Evolutionary conservation across 2,888 invertebrate genomes (phyloP).

Genomic region (Heterodera filipjevi): DNA sequence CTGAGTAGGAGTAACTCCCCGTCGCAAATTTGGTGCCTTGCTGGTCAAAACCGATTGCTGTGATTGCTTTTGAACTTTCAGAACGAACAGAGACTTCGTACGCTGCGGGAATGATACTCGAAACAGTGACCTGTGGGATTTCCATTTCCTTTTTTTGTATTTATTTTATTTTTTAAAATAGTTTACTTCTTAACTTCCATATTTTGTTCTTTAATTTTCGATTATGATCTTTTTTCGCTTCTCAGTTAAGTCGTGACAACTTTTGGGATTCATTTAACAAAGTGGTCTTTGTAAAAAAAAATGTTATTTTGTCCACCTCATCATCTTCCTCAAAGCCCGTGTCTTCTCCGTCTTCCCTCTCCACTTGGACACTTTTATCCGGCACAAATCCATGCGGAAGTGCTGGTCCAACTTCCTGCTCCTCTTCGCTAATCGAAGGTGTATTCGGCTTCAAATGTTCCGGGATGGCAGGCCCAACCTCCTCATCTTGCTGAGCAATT

Average conservation of each 20-base stretch:
- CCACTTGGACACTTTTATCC: slow-evolving; percentile 45
- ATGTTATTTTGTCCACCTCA: slow-evolving; percentile 25
- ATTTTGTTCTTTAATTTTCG: no score
- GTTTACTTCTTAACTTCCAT: no score
- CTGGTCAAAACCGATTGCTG: slow-evolving; percentile 87
- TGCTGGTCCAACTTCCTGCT: slow-evolving; percentile 52
- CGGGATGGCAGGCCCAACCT: slow-evolving; percentile 27
- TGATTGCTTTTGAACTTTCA: slow-evolving; percentile 78
- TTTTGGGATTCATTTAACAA: no score
- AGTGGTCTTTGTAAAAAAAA: background rate
- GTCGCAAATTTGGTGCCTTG: slow-evolving; percentile 87
- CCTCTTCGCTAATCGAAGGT: slow-evolving; percentile 16
- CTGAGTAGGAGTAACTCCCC: slow-evolving; percentile 89
- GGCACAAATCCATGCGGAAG: slow-evolving; percentile 60
- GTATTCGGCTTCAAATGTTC: slow-evolving; percentile 12
- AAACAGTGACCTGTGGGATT: slow-evolving; percentile 64
- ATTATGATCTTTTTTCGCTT: no score
- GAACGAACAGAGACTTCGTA: slow-evolving; percentile 81
- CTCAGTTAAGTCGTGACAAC: no score
- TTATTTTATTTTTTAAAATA: no score
- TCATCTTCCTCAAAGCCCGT: slow-evolving; percentile 40
- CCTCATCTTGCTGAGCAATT: slow-evolving; percentile 36
- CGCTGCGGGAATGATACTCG: slow-evolving; percentile 68
- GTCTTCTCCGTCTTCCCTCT: slow-evolving; percentile 65
- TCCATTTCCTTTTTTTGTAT: no score